Conservation (phyloP, 2,113 vertebrate species). For the Oreochromis spilurus region DNA sequence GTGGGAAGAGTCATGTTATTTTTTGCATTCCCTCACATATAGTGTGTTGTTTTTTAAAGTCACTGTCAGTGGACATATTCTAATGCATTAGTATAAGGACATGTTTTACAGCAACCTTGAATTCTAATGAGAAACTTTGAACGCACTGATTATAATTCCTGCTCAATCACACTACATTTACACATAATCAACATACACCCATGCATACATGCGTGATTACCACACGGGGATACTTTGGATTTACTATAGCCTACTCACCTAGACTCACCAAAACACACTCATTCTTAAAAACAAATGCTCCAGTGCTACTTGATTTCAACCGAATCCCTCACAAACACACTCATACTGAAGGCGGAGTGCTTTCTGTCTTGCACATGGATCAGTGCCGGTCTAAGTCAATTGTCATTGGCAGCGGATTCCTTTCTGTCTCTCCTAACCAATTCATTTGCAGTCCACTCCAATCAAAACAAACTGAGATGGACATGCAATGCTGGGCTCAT, state of each 20-base stretch:
- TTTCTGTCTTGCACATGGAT: neutral
- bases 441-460: slow-evolving; percentile 25
- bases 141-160: neutral
- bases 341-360: neutral
- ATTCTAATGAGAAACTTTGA: neutral
- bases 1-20: neutral
- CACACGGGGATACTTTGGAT: neutral
- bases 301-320: neutral
- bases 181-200: neutral
- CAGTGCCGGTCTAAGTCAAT: neutral
- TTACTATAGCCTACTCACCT: neutral
- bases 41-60: neutral
- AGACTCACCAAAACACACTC: neutral
- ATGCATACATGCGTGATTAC: neutral
- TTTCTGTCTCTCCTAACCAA: neutral
- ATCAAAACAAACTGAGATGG: neutral
- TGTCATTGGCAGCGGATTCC: slow-evolving; percentile 19
- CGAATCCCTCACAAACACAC: neutral
- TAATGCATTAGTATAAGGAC: neutral
- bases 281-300: neutral
- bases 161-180: neutral
- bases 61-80: neutral
- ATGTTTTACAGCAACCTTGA: neutral
- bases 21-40: neutral
- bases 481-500: neutral